A percentile compares a stretch with the other conserved stretches of the same genome.
Evolutionary conservation across 2,797 vertebrate species (phyloP).

Genomic region (Acanthopagrus latus): DNA sequence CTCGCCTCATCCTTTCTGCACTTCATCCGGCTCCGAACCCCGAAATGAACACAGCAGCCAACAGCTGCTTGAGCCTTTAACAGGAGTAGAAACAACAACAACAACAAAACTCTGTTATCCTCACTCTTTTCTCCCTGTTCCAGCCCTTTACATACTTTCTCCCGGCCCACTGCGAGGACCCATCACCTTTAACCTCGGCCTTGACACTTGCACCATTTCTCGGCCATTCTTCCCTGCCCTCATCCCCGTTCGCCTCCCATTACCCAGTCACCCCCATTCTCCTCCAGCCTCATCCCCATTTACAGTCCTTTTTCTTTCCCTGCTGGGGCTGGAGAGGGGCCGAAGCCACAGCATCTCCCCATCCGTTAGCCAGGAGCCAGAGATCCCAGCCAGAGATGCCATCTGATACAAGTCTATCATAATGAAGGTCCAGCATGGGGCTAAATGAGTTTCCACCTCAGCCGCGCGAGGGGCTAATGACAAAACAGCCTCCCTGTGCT

Average conservation of each 20-base stretch:
- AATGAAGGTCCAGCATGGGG: slow-evolving; percentile 99
- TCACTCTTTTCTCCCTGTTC: slow-evolving; percentile 18
- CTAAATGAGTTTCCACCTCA: slow-evolving; percentile 98
- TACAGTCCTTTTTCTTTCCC: slow-evolving; percentile 80
- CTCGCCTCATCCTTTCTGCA: background rate
- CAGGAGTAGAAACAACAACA: background rate
- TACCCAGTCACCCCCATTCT: slow-evolving; percentile 53
- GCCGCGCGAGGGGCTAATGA: slow-evolving; percentile 98
- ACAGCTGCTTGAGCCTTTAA: slow-evolving; percentile 7
- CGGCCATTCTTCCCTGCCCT: slow-evolving; percentile 29
- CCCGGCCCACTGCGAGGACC: slow-evolving; percentile 10
- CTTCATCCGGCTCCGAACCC: background rate
- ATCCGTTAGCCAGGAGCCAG: slow-evolving; percentile 86
- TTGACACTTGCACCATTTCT: slow-evolving; percentile 24
- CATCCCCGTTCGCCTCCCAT: slow-evolving; percentile 54
- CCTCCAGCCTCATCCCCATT: slow-evolving; percentile 70
- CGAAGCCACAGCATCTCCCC: slow-evolving; percentile 84
- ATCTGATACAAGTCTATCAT: slow-evolving; percentile 99
- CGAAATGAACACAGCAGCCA: background rate
- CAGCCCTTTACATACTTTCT: background rate
- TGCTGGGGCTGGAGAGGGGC: slow-evolving; percentile 87
- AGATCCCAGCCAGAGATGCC: slow-evolving; percentile 91
- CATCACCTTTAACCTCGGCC: slow-evolving; percentile 58
- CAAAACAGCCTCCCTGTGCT: slow-evolving; percentile 92
- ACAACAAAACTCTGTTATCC: background rate